Conservation (phyloP, 2,888 invertebrate genomes). For the Cordilura impudica region DNA sequence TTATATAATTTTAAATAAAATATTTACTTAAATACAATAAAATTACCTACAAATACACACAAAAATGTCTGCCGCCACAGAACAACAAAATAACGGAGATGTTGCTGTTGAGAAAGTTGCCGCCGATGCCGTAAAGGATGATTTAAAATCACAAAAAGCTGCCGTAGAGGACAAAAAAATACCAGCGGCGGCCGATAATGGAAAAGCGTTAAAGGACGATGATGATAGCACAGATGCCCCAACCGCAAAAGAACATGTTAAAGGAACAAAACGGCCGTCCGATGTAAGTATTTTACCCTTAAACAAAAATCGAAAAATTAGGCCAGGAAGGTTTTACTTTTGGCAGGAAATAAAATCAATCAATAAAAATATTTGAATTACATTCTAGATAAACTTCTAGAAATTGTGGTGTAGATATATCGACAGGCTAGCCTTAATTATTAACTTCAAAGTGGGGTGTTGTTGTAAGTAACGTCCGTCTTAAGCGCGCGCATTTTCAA, state of each 20-base stretch:
- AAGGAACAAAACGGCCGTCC: slow-evolving; percentile 89
- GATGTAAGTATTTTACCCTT: slow-evolving; percentile 82
- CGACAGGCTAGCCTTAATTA: slow-evolving; percentile 14
- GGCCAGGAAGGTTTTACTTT: neutral
- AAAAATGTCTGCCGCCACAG: slow-evolving; percentile 86
- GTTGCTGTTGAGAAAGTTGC: slow-evolving; percentile 86
- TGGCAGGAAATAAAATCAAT: slow-evolving; percentile 25
- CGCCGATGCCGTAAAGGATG: slow-evolving; percentile 77
- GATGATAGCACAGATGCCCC: slow-evolving; percentile 73
- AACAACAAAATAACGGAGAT: slow-evolving; percentile 83
- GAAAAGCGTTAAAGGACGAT: slow-evolving; percentile 71
- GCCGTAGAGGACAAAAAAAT: slow-evolving; percentile 67
- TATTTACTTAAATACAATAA: slow-evolving; percentile 50
- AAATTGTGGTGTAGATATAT: slow-evolving; percentile 46
- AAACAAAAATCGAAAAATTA: neutral
- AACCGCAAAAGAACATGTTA: slow-evolving; percentile 85
- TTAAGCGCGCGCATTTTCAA: slow-evolving; percentile 60
- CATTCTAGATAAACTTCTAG: slow-evolving; percentile 51
- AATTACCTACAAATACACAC: slow-evolving; percentile 56
- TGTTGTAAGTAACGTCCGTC: slow-evolving; percentile 31
- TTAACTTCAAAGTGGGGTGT: slow-evolving; percentile 38
- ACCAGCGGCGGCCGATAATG: slow-evolving; percentile 73
- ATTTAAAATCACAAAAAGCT: slow-evolving; percentile 75
- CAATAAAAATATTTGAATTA: slow-evolving; percentile 54
- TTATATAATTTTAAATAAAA: slow-evolving; percentile 71